phyloP scores from a whole-genome alignment of 2,888 invertebrate genomes.

The Stenodema calcarata region DNA sequence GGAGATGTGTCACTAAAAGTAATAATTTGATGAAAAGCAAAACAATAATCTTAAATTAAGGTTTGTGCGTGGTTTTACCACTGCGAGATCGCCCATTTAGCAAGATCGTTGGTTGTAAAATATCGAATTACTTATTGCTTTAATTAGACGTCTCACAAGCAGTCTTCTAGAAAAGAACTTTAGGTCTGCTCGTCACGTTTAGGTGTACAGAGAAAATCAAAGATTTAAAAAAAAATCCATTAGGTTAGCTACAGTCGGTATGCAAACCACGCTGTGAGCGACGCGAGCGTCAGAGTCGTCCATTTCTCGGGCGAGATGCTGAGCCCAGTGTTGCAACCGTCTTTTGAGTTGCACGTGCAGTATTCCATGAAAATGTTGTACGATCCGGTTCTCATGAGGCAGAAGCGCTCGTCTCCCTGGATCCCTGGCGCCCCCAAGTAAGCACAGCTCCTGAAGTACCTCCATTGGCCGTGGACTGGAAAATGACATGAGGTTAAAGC shows the following conservation, averaged over 20 bases:
- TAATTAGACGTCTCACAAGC: neutral
- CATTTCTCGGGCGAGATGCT: neutral
- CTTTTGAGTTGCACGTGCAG: conserved; percentile 91
- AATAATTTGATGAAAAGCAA: too few relatives aligned
- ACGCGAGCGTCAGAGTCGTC: neutral
- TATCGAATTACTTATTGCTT: neutral
- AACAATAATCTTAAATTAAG: too few relatives aligned
- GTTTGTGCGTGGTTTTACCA: neutral
- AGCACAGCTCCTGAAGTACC: conserved; percentile 70
- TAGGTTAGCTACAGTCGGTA: neutral
- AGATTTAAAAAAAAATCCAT: neutral
- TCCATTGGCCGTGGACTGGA: conserved; percentile 59
- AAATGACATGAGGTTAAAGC: conserved; percentile 41
- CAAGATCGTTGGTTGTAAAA: neutral
- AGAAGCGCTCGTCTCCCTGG: conserved; percentile 87
- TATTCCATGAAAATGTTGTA: conserved; percentile 94
- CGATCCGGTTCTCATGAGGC: conserved; percentile 87
- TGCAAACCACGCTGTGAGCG: neutral
- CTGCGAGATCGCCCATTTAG: neutral
- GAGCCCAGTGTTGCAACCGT: conserved; percentile 80
- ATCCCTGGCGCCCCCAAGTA: conserved; percentile 90
- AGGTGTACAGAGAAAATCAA: neutral
- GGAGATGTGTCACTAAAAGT: too few relatives aligned
- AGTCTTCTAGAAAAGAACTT: neutral
- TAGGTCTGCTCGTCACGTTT: neutral